phyloP scores from a whole-genome alignment of 2,888 invertebrate species.

The Pandemis corylana region DNA sequence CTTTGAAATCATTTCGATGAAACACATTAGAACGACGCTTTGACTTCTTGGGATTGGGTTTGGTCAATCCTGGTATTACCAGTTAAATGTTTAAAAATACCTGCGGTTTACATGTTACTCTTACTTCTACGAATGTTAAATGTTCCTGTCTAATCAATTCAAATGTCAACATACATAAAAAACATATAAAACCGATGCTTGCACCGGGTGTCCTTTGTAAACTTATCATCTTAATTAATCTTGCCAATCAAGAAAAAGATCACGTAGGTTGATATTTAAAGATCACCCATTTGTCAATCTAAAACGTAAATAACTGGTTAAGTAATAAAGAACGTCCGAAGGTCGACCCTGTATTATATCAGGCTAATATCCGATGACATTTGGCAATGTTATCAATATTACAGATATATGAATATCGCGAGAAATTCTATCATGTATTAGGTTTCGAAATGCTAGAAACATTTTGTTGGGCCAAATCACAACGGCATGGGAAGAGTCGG shows the following conservation, averaged over 20 bases:
- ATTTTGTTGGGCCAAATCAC: constrained; percentile 51
- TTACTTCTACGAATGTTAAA: background rate
- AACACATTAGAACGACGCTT: constrained; percentile 33
- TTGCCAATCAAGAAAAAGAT: constrained; percentile 15
- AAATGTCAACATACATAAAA: background rate
- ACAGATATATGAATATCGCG: constrained; percentile 35
- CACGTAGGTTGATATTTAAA: constrained; percentile 33
- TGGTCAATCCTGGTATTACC: constrained; percentile 11
- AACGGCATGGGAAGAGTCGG: constrained; percentile 59
- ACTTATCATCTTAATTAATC: constrained; percentile 22
- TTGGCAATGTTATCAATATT: constrained; percentile 39
- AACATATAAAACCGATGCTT: background rate
- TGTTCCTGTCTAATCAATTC: constrained; percentile 8
- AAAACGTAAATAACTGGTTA: constrained; percentile 46
- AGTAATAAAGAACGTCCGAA: constrained; percentile 58
- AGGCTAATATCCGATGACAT: constrained; percentile 53
- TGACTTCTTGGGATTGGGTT: constrained; percentile 42
- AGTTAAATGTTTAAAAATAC: background rate
- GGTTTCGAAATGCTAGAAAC: constrained; percentile 55
- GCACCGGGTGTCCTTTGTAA: constrained; percentile 24
- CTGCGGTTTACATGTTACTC: background rate
- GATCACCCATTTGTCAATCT: constrained; percentile 35
- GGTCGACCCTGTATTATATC: constrained; percentile 53
- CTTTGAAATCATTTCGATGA: constrained; percentile 42
- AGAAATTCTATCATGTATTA: constrained; percentile 45